Evolutionary conservation across 2,888 invertebrate species (phyloP).

Genomic region (Blomia tropicalis): DNA sequence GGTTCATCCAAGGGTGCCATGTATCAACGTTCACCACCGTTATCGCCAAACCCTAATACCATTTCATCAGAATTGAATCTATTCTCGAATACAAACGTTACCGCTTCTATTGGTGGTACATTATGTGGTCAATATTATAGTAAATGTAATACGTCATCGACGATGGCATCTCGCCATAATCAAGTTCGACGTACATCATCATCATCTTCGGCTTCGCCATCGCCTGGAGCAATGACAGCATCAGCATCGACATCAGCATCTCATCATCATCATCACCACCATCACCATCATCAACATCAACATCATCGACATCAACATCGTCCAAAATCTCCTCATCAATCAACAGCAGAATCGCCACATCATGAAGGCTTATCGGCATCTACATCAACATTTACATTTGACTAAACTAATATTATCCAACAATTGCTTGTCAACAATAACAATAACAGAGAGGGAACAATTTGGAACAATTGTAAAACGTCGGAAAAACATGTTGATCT

Average conservation of each 20-base stretch:
- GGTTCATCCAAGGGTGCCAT: not conserved
- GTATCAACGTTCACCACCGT: not conserved
- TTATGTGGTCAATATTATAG: not conserved
- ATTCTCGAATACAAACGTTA: not conserved
- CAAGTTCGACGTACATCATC: constrained; percentile 6
- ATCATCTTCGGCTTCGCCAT: not conserved
- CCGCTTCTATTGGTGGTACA: not conserved
- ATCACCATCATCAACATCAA: not conserved
- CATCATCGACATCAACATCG: not conserved
- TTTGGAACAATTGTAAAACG: no score
- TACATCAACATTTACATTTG: constrained; percentile 1
- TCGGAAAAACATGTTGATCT: no score
- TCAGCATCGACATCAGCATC: not conserved
- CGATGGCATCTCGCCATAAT: not conserved
- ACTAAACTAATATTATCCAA: no score
- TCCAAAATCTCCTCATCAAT: not conserved
- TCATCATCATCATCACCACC: constrained; percentile 11
- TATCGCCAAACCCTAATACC: not conserved
- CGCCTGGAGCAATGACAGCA: not conserved
- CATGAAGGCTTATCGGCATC: not conserved
- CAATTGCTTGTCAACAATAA: no score
- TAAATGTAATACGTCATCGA: no score
- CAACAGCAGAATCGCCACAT: not conserved
- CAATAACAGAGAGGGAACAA: no score
- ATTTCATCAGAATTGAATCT: not conserved